Evolutionary conservation across 2,113 vertebrate species (phyloP), one percentile per base, ranked within the genome.

Genomic region (Lepisosteus osseus): DNA sequence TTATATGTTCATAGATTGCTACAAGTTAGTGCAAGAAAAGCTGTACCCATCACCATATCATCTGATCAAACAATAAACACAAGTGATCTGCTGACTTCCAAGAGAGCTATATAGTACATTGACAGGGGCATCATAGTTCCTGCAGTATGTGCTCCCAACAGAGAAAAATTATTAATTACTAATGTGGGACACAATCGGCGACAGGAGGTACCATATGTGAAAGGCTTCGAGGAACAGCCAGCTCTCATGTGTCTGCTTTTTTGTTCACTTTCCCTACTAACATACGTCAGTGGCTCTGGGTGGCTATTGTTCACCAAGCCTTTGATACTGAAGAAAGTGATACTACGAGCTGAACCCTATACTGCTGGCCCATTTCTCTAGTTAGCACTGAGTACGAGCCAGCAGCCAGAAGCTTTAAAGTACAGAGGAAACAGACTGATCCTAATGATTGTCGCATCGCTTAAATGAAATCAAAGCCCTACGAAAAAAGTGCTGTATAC

Each of bases 221-320:
- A 15, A 17, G 67, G 17, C 70, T 73, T 73, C 43, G 71, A 67
- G 6, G 70, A 44, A 9, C 41, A 15, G 47, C 67, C 45, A 17
- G 62, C 67, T 47, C 55, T 75, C 11, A 51, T 56, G 70, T 67
- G 76, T 78, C 65, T 57, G 54, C 54, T 69, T 74, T 74, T 74
- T 79, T 79, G 72, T 79, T 79, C 73, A 59, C 65, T 45, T 59
- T 65, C 68, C 13, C 29, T 3, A 43, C 43, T 67, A 63, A 69
- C 54, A 15, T 72, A 67, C 70, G 67, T 79, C 78, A 79, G 67
- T 65, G 62, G 59, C 69, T 47, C 12, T 13, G 57, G 54, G 56
- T 62, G 61, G 29, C 29, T 29, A 29, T 29, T 29, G 29, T 29
- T 29, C 29, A 29, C 29, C 29, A 65, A 15, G 62, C 62, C 40